Evolutionary conservation across 2,113 vertebrate genomes (phyloP).

Genomic region (Triplophysa siluroides): DNA sequence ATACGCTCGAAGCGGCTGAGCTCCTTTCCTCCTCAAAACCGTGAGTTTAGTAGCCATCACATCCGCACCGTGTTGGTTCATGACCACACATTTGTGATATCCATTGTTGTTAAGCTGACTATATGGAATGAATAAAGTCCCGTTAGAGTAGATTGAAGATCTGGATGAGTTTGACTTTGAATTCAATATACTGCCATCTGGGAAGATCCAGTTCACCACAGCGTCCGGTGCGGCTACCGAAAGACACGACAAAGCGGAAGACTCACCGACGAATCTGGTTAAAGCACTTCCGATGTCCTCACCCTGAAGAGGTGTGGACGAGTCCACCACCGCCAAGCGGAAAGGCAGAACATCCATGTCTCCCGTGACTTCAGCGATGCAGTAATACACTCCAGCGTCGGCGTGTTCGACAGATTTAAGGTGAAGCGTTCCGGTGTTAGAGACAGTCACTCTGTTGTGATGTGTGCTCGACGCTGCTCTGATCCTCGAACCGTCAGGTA

Average conservation of each 20-base stretch:
- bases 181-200: conserved; percentile 71
- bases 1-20: conserved; percentile 64
- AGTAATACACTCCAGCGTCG: conserved; percentile 86
- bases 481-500: conserved; percentile 83
- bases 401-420: conserved; percentile 67
- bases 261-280: conserved; percentile 73
- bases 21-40: conserved; percentile 68
- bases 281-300: conserved; percentile 63
- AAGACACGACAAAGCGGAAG: conserved; percentile 75
- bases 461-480: conserved; percentile 66
- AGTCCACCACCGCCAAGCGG: conserved; percentile 77
- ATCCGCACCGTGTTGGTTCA: conserved; percentile 83
- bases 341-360: conserved; percentile 74
- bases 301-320: conserved; percentile 63
- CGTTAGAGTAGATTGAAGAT: conserved; percentile 72
- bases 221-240: conserved; percentile 77
- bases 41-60: conserved; percentile 73
- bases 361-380: conserved; percentile 73
- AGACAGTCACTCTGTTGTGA: conserved; percentile 69
- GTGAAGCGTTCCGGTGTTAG: conserved; percentile 71
- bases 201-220: conserved; percentile 84
- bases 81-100: conserved; percentile 84
- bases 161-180: conserved; percentile 69
- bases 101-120: conserved; percentile 76
- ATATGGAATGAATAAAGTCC: conserved; percentile 77